Conservation (phyloP, 2,113 vertebrate genomes). For the Calidris pygmaea region DNA sequence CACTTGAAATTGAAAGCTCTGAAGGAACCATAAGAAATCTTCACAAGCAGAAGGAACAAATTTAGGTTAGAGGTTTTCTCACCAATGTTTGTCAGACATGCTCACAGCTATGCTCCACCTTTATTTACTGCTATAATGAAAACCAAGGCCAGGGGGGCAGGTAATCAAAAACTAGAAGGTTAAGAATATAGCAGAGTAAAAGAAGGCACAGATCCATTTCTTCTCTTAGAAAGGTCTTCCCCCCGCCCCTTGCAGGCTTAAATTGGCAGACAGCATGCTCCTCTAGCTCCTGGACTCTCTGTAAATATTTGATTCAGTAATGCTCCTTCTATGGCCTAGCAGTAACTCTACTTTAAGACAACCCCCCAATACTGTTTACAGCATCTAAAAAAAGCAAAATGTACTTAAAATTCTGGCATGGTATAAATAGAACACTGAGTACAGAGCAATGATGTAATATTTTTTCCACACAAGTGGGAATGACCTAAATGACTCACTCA, state of each 20-base stretch:
- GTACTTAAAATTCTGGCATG: constrained; percentile 60
- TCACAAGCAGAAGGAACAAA: background rate
- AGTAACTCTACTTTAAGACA: constrained; percentile 57
- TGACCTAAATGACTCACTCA: constrained; percentile 71
- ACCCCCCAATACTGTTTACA: constrained; percentile 58
- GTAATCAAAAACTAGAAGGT: background rate
- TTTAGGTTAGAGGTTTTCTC: background rate
- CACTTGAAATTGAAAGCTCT: background rate
- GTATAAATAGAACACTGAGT: constrained; percentile 74
- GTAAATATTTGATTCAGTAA: constrained; percentile 63
- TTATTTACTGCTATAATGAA: background rate
- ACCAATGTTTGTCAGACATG: background rate
- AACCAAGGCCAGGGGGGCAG: background rate
- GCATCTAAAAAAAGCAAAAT: constrained; percentile 72
- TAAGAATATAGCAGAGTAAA: background rate
- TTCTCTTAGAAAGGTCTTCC: background rate
- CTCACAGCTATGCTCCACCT: background rate
- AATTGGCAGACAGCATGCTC: background rate
- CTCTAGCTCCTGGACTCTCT: constrained; percentile 13
- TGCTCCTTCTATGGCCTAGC: constrained; percentile 62
- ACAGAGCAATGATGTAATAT: constrained; percentile 69
- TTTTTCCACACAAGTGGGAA: constrained; percentile 72
- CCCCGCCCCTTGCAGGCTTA: background rate
- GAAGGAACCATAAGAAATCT: background rate
- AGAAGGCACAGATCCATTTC: background rate